Percentiles rank a stretch among this genome's conserved stretches.
phyloP scores from a whole-genome alignment of 2,797 vertebrate genomes.

The Austrolebias charrua region DNA sequence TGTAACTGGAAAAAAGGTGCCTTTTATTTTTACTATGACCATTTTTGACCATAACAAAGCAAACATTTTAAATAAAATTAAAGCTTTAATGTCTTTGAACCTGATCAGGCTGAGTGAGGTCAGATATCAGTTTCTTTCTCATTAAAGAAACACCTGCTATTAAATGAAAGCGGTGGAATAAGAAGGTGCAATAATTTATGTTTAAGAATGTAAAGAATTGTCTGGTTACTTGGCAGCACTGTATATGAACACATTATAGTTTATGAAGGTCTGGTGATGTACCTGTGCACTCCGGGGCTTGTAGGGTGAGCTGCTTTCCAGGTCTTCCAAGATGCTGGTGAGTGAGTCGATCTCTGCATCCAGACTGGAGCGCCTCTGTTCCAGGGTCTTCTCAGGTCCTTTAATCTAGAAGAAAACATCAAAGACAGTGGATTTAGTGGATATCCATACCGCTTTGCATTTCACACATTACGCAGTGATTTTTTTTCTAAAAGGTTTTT shows the following conservation, averaged over 20 bases:
- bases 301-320: conserved; percentile 96
- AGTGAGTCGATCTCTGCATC: conserved; percentile 97
- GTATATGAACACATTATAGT: no score
- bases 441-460: background rate
- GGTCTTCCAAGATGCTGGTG: conserved; percentile 94
- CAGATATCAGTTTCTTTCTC: no score
- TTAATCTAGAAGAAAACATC: conserved; percentile 76
- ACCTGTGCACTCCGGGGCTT: conserved; percentile 87
- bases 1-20: no score
- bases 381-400: conserved; percentile 89
- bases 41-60: no score
- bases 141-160: background rate
- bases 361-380: conserved; percentile 92
- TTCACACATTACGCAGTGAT: background rate
- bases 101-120: no score
- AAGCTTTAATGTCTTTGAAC: no score
- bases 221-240: no score
- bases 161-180: background rate
- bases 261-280: conserved; percentile 1
- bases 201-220: background rate
- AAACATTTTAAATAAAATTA: no score
- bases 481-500: background rate
- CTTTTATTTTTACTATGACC: no score
- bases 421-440: conserved; percentile 2
- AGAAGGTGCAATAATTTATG: background rate